Base-by-base conservation (phyloP, 2,113 vertebrate species). In the Falco punctatus region DNA sequence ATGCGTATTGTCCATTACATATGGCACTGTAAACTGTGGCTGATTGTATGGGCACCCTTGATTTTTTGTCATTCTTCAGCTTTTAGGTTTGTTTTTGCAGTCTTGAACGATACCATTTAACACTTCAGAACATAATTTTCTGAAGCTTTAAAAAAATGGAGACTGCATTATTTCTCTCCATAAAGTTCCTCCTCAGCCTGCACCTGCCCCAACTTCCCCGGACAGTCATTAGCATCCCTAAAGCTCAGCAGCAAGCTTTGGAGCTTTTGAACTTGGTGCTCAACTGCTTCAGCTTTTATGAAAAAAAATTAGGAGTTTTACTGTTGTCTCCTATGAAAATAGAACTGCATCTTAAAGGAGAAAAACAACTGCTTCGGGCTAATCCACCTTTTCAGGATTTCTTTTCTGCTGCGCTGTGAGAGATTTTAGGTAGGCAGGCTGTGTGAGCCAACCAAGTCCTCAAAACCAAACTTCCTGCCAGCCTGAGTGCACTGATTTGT, bases 401-500 rank as follows among this genome's bases (percentile, higher is more conserved):
- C 20, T 75, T 21, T 81, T n/a, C 46, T 81, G 65, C 30, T 72
- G 26, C 88, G 57, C 61, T 59, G 14, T 24, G 79, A 42, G 55
- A 64, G 42, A 5, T 54, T 55, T 32, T 28, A 27, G 54, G 30
- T 20, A 38, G 42, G 23, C 48, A 44, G 51, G n/a, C 59, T 46
- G 8, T 13, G 28, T n/a, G 65, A 10, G 52, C 67, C 1, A 0
- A 33, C 10, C 2, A 2, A 10, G 17, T 14, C 21, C n/a, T 42
- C 32, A 30, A 20, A 30, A 23, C 14, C 38, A 44, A 32, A 7
- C 58, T 48, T 46, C 0, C 0, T 51, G 11, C 46, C 23, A 18
- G 38, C 5, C 0, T 1, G 33, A 40, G 46, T 49, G 79, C 27
- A 3, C 10, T 0, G 1, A 1, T n/a, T 7, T 1, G 1, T 7